These are phyloP conservation scores for Hofmannophila pseudospretella DNA, from an alignment of 2,888 invertebrate species.

Conservation along the genomic window DNA sequence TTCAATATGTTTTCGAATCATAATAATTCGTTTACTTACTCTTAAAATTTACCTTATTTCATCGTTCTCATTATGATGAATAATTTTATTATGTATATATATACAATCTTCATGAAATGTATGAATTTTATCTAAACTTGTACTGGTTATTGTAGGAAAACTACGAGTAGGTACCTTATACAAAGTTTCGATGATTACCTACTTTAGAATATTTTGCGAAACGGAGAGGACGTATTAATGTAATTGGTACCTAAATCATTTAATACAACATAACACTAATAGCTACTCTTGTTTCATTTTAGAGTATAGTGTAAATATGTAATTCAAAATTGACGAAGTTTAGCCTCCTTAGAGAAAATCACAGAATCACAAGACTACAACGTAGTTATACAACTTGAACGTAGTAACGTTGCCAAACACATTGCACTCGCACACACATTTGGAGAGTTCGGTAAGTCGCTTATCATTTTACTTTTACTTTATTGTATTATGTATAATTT, in stretches of 20 bases:
- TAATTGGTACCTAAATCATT: slow-evolving; percentile 44
- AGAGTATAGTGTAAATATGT: slow-evolving; percentile 6
- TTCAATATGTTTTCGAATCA: slow-evolving; percentile 12
- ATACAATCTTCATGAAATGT: slow-evolving; percentile 3
- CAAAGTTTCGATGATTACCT: slow-evolving; percentile 11
- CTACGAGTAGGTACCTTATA: slow-evolving; percentile 7
- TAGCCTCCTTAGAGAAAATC: not conserved
- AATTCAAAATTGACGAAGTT: not conserved
- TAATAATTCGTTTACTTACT: slow-evolving; percentile 3
- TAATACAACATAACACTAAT: slow-evolving; percentile 67
- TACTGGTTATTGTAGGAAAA: slow-evolving; percentile 10
- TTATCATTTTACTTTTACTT: slow-evolving; percentile 8
- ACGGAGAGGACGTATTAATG: slow-evolving; percentile 32
- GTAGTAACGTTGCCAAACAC: slow-evolving; percentile 18
- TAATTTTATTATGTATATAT: no score
- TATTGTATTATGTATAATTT: no score
- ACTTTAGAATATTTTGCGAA: slow-evolving; percentile 28
- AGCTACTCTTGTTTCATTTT: slow-evolving; percentile 44
- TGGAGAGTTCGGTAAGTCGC: slow-evolving; percentile 11
- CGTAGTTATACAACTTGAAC: slow-evolving; percentile 5
- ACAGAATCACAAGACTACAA: slow-evolving; percentile 15
- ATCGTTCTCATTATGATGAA: no score
- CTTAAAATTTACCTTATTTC: no score
- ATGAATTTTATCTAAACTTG: slow-evolving; percentile 5
- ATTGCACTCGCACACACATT: slow-evolving; percentile 26